Conservation (phyloP, 2,113 vertebrate genomes). For the Leptodactylus fuscus region DNA sequence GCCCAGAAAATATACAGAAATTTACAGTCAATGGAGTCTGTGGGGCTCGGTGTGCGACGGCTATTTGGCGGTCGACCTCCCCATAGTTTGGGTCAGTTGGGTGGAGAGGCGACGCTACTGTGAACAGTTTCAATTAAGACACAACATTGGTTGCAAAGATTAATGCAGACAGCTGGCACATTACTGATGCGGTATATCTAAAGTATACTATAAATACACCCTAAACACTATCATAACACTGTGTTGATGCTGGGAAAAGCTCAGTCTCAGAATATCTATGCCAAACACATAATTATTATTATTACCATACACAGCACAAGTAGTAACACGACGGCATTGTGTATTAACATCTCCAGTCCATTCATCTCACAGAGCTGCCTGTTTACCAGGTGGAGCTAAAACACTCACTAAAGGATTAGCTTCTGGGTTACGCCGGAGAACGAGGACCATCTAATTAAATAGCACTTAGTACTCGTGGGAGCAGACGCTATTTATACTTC, state of each 20-base stretch:
- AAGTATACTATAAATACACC: conserved; percentile 24
- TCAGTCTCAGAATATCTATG: background rate
- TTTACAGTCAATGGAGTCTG: too few species aligned
- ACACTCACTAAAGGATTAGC: conserved; percentile 1
- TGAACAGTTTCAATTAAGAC: too few species aligned
- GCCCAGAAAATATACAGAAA: too few species aligned
- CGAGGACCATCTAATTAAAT: conserved; percentile 30
- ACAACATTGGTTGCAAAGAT: background rate
- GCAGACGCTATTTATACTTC: conserved; percentile 40
- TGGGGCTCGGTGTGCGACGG: too few species aligned
- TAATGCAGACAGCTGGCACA: background rate
- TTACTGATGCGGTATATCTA: background rate
- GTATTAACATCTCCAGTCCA: conserved; percentile 2
- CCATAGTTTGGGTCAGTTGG: too few species aligned
- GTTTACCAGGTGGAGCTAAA: conserved; percentile 32
- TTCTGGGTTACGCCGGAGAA: background rate
- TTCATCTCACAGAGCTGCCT: background rate
- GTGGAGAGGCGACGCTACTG: too few species aligned
- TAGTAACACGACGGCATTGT: background rate
- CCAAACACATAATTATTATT: conserved; percentile 21
- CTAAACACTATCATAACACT: background rate
- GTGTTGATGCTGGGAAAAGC: conserved; percentile 1
- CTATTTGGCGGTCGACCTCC: too few species aligned
- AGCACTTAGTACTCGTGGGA: conserved; percentile 45
- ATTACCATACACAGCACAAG: background rate